Conservation (phyloP, 2,888 invertebrate species). For the Oegoconia quadripuncta region DNA sequence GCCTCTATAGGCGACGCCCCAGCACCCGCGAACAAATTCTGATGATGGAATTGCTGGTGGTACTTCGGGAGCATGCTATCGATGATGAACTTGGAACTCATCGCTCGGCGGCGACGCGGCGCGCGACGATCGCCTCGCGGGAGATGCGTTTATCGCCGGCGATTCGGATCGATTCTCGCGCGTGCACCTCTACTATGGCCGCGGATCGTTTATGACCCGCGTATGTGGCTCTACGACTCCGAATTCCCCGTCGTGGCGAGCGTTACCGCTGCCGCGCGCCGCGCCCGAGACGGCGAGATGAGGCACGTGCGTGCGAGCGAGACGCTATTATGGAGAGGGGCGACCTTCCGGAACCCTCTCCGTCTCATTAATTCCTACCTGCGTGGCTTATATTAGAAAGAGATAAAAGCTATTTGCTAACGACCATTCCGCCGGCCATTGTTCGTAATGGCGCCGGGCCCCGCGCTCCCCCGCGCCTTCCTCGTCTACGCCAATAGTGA, state of each 20-base stretch:
- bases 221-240: slow-evolving; percentile 91
- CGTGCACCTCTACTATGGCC: slow-evolving; percentile 81
- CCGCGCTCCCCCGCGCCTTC: slow-evolving; percentile 61
- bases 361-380: slow-evolving; percentile 79
- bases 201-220: slow-evolving; percentile 92
- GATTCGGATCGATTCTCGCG: slow-evolving; percentile 80
- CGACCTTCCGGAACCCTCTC: slow-evolving; percentile 67
- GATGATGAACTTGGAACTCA: slow-evolving; percentile 98
- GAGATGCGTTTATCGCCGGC: slow-evolving; percentile 78
- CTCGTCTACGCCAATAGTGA: slow-evolving; percentile 76
- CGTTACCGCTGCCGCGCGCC: slow-evolving; percentile 76
- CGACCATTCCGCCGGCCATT: slow-evolving; percentile 75
- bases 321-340: slow-evolving; percentile 47
- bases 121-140: slow-evolving; percentile 78
- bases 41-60: slow-evolving; percentile 85
- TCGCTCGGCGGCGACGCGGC: slow-evolving; percentile 83
- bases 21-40: slow-evolving; percentile 80
- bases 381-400: slow-evolving; percentile 77
- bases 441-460: slow-evolving; percentile 74
- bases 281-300: slow-evolving; percentile 74
- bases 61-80: slow-evolving; percentile 99
- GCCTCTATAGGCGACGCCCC: slow-evolving; percentile 86
- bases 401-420: slow-evolving; percentile 79
- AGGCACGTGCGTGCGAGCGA: slow-evolving; percentile 62
- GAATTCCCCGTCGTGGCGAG: slow-evolving; percentile 85